Evolutionary conservation across 1,140 invertebrate genomes (phyloP), one percentile per base, ranked within the genome.

Genomic region (Neodiprion lecontei): DNA sequence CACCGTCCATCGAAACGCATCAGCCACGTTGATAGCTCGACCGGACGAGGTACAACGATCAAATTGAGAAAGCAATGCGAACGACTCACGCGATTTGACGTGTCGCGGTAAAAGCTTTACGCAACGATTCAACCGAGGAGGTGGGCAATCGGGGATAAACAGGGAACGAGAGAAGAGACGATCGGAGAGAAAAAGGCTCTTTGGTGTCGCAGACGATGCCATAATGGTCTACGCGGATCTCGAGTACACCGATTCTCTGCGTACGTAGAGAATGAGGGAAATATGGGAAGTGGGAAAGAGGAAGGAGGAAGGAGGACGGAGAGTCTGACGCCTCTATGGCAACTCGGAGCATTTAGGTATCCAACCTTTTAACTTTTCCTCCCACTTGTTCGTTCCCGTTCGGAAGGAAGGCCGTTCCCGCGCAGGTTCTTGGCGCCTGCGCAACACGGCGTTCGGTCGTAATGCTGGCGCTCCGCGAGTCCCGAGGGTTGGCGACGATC

Each of bases 381-480:
- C 53, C 53, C 53, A 61, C 53, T 61, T 61, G 11, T 61, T 61
- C 67, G 23, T 74, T 74, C 67, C 65, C 3, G 40, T 28, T 12
- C 49, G 40, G 69, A 21, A 71, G 70, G 49, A 21, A 50, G 9
- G 53, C 9, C 14, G 49, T 47, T 40, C 73, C 78, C 77, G 82
- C 83, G 83, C 82, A 85, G 79, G 78, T 81, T 79, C 77, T 78
- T 75, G 81, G 84, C 84, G 84, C 84, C 84, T 77, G 84, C 84
- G 53, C 53, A 61, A 61, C 9, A 61, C 53, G n/a, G 7, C 11
- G 7, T 21, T 69, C 10, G 68, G 68, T 4, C 11, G 14, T 69
- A 69, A 66, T 40, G 28, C 28, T 40, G 28, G 28, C 5, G 28
- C 28, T 5, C 9, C 53, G n/a, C 79, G 77, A 78, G 76, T 74